A percentile compares a stretch with the other conserved stretches of the same genome.
Conservation (phyloP, 2,888 invertebrate species). For the Drepanosiphum platanoidis region DNA sequence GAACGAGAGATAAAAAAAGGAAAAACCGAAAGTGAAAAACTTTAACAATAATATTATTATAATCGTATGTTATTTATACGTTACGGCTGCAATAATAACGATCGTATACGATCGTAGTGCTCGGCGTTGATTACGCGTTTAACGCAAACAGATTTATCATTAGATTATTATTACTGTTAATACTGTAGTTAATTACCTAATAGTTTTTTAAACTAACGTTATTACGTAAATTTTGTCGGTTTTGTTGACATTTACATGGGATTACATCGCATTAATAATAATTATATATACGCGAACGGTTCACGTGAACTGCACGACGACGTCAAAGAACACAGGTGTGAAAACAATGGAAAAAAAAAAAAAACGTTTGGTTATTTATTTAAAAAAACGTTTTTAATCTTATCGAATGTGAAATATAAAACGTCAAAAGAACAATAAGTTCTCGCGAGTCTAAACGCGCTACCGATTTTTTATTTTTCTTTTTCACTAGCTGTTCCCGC, state of each 20-base stretch:
- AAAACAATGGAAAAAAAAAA: too few relatives aligned
- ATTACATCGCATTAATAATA: background rate
- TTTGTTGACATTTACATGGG: constrained; percentile 17
- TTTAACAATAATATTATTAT: background rate
- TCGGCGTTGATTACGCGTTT: constrained; percentile 4
- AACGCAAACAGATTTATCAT: constrained; percentile 14
- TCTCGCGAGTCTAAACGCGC: too few relatives aligned
- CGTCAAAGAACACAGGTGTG: too few relatives aligned
- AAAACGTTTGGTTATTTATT: background rate
- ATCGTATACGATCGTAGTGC: background rate
- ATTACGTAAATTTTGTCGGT: background rate
- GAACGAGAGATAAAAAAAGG: too few relatives aligned
- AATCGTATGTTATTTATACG: background rate
- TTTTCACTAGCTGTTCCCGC: too few relatives aligned
- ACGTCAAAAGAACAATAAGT: too few relatives aligned
- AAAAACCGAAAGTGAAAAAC: background rate
- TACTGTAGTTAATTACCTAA: background rate
- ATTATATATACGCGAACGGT: background rate
- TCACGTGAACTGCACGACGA: too few relatives aligned
- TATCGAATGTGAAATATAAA: too few relatives aligned
- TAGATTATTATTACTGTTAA: too few relatives aligned
- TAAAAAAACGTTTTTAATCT: too few relatives aligned
- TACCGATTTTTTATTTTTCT: too few relatives aligned
- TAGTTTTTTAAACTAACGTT: background rate
- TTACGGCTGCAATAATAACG: too few relatives aligned